phyloP scores from a whole-genome alignment of 2,797 vertebrate genomes.

The Semotilus atromaculatus region DNA sequence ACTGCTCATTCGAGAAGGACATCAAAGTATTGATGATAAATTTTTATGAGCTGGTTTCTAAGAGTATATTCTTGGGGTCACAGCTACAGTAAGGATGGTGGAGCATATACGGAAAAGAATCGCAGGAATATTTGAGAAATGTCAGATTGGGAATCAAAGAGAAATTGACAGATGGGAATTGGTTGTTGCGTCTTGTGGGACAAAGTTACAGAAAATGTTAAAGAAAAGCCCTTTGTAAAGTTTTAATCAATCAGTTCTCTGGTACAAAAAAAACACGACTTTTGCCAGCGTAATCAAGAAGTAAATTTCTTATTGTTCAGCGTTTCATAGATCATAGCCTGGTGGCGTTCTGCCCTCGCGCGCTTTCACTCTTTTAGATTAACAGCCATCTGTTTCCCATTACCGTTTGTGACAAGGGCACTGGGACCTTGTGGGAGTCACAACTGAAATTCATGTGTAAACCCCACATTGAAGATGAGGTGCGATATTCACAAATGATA shows the following conservation, averaged over 20 bases:
- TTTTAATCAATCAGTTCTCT: background rate
- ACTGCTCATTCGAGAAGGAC: constrained; percentile 50
- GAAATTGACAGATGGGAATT: background rate
- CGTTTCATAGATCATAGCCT: constrained; percentile 54
- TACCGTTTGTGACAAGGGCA: constrained; percentile 58
- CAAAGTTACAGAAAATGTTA: background rate
- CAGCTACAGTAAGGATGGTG: background rate
- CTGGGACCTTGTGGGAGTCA: constrained; percentile 55
- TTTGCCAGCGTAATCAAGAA: constrained; percentile 59
- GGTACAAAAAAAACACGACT: constrained; percentile 2
- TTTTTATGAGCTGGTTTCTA: constrained; percentile 29
- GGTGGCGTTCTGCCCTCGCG: constrained; percentile 54
- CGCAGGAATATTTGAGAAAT: background rate
- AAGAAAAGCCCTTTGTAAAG: background rate
- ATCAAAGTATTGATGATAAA: constrained; percentile 19
- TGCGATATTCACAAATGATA: constrained; percentile 29
- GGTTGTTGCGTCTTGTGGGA: background rate
- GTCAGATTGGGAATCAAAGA: background rate
- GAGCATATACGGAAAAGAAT: constrained; percentile 25
- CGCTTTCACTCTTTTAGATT: constrained; percentile 60
- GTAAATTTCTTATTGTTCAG: constrained; percentile 53
- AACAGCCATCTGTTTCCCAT: constrained; percentile 66
- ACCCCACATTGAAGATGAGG: constrained; percentile 32
- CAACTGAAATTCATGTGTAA: constrained; percentile 9
- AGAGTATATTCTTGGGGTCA: constrained; percentile 9